Base-by-base conservation (phyloP, 1,140 invertebrate genomes). In the Dendroctonus ponderosae region DNA sequence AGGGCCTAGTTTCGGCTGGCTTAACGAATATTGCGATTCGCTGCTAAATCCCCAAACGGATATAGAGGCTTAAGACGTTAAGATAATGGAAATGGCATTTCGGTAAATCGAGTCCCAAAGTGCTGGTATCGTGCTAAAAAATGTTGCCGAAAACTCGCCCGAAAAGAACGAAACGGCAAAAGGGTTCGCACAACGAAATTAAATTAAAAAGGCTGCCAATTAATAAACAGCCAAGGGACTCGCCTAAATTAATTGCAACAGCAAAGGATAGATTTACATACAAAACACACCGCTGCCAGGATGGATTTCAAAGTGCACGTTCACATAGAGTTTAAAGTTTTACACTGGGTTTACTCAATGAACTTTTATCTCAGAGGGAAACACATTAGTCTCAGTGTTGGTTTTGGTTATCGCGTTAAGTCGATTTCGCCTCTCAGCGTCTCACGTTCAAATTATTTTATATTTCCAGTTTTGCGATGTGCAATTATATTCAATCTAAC, bases 1-100 rank as follows among this genome's bases (percentile, higher is more conserved):
- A 57, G 54, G 54, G 54, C 44, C 39, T 57, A 57, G 54, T 57
- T 57, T 44, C 54, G 54, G 54, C 40, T 57, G 39, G 54, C 54
- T 57, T 57, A 57, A 38, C 54, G 41, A 57, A 41, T 41, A 41
- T 57, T 39, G 38, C 38, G 39, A n/a, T 57, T 40, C 11, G 7
- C 40, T 5, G 39, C 39, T 42, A 57, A 57, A 42, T 41, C 54
- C 54, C 54, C 9, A 57, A 57, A 57, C 41, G 41, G 54, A 57
- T 57, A 57, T 57, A 42, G 40, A 4, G 14, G 54, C 54, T 57
- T 57, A 57, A 57, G 54, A 57, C 54, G 39, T 57, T 57, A 57
- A 57, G 54, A 57, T 15, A 57, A 57, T 57, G 52, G 52, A 39
- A 54, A 54, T 54, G 37, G 52, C 52, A 39, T 54, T 54, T 54